Percentiles rank a stretch among this genome's conserved stretches.
Conservation (phyloP, 2,888 invertebrate species). For the Creontiades dilutus region DNA sequence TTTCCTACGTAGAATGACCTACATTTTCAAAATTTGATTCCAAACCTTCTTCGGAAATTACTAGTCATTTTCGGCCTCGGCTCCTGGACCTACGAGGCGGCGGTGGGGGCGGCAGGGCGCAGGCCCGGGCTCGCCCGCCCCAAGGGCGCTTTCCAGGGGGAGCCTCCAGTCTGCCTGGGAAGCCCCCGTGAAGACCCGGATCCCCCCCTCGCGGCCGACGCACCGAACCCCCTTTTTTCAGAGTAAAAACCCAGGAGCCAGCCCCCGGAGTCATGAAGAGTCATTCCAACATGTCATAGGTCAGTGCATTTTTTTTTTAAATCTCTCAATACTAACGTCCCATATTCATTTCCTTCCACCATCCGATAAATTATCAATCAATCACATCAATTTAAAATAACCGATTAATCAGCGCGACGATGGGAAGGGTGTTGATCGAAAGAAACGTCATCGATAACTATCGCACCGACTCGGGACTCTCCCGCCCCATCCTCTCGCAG, state of each 20-base stretch:
- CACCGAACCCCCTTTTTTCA: not conserved
- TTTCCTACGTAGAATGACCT: no score
- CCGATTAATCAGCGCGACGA: not conserved
- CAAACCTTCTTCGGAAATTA: no score
- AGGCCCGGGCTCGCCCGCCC: constrained; percentile 53
- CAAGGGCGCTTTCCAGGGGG: not conserved
- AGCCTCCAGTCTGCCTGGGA: constrained; percentile 62
- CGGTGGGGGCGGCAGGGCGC: constrained; percentile 26
- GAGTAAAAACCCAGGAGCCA: constrained; percentile 12
- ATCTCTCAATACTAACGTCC: not conserved
- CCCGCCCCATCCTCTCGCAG: not conserved
- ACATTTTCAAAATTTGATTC: no score
- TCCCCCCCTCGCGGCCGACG: constrained; percentile 4
- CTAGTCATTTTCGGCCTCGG: no score
- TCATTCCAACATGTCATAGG: constrained; percentile 17
- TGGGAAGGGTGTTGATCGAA: not conserved
- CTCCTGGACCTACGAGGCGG: no score
- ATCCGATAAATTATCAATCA: not conserved
- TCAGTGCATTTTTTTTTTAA: not conserved
- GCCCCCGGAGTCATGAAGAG: constrained; percentile 11
- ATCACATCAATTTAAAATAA: not conserved
- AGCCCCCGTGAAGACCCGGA: constrained; percentile 35
- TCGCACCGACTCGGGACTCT: not conserved
- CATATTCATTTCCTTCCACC: not conserved
- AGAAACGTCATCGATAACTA: not conserved